Evolutionary conservation across 2,113 vertebrate genomes (phyloP), one percentile per base, ranked within the genome.

Genomic region (Clinocottus analis): DNA sequence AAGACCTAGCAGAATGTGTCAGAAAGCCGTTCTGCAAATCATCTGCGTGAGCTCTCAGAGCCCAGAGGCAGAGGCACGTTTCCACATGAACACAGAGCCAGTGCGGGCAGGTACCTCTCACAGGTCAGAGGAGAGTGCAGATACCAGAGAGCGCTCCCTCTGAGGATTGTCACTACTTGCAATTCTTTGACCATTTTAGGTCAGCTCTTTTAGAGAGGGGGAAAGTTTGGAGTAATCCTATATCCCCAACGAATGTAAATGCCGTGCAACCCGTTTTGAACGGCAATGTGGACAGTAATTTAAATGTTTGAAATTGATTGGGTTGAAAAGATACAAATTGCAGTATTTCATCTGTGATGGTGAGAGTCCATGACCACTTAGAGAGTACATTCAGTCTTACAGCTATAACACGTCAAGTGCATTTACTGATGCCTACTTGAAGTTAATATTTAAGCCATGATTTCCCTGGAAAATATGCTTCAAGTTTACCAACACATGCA

Each of bases 61-160:
- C 89, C 87, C 71, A 80, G 68, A 87, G 89, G 88, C 75, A 3
- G 7, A 79, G 86, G 65, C 90, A 91, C 45, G 91, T 90, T 90
- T 79, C 72, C 77, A 89, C 91, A 85, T n/a, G 90, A 90, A 80
- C 78, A 35, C 65, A 75, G 65, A 75, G 80, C 86, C 71, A 72
- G 90, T 87, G 85, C 79, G 71, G 87, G 79, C 90, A 93, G 85
- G 86, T 81, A 77, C 33, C 29, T 49, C 81, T 67, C 86, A 53
- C 77, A 74, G 89, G 91, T 88, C 86, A 87, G 67, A 83, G 79
- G 75, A 83, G 79, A 90, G 85, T 77, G 86, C 85, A 87, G 90
- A 89, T 91, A 87, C 72, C 82, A 78, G 55, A 82, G 31, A 82
- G 66, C 5, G 3, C 73, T 87, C 59, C 27, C 39, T 77, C 68